Percentiles rank a stretch among this genome's conserved stretches.
Conservation (phyloP, 2,113 vertebrate genomes). For the Octodon degus region DNA sequence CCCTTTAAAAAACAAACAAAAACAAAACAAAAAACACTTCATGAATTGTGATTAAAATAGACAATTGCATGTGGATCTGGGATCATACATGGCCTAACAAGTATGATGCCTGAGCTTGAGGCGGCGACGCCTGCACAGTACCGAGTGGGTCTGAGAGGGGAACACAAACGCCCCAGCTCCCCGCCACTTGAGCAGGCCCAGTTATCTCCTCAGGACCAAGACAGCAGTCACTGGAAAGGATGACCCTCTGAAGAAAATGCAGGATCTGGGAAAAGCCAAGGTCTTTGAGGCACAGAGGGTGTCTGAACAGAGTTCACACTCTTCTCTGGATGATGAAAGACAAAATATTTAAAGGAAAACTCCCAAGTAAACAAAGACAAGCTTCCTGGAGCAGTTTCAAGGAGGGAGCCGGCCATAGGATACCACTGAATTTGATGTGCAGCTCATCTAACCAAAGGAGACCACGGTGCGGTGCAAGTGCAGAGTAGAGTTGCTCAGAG, state of each 20-base stretch:
- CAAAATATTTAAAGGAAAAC: constrained; percentile 46
- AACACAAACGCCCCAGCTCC: constrained; percentile 58
- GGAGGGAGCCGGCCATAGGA: not conserved
- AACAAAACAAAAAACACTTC: constrained; percentile 80
- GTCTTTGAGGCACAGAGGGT: constrained; percentile 58
- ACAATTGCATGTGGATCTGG: constrained; percentile 52
- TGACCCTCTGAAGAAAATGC: constrained; percentile 59
- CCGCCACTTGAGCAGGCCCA: constrained; percentile 61
- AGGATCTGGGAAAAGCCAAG: constrained; percentile 59
- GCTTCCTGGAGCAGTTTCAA: constrained; percentile 29
- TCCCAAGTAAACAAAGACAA: constrained; percentile 48
- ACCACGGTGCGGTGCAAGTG: not conserved
- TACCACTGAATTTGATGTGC: not conserved
- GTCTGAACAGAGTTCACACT: constrained; percentile 11
- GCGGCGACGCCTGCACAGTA: constrained; percentile 44
- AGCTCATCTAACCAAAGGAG: constrained; percentile 30
- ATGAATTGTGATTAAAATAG: constrained; percentile 80
- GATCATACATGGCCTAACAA: constrained; percentile 49
- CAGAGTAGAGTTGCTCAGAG: not conserved
- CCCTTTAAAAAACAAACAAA: constrained; percentile 69
- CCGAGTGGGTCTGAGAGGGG: constrained; percentile 42
- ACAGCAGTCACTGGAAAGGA: constrained; percentile 32
- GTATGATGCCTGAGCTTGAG: constrained; percentile 60
- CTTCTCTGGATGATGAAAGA: constrained; percentile 35
- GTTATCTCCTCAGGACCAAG: constrained; percentile 53